Conservation (phyloP, 2,113 vertebrate species). For the Ceyx margarethae region DNA sequence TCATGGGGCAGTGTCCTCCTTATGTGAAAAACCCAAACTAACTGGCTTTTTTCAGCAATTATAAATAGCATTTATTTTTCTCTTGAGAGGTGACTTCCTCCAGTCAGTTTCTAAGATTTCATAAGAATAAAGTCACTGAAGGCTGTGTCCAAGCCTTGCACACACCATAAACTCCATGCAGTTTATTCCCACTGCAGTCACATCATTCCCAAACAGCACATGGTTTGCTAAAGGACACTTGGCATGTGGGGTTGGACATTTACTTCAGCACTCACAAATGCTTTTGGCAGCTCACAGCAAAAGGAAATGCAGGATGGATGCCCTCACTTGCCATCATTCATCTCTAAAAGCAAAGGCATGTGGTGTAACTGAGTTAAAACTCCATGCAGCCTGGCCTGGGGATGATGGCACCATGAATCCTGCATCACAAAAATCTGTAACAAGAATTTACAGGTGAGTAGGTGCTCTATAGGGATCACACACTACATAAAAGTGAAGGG, state of each 20-base stretch:
- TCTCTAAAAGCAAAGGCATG: not conserved
- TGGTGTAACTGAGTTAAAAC: not conserved
- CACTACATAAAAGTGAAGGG: not conserved
- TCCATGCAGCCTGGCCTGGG: not conserved
- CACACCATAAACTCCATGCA: not conserved
- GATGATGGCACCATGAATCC: too few relatives aligned
- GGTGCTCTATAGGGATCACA: not conserved
- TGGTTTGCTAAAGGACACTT: not conserved
- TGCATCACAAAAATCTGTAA: not conserved
- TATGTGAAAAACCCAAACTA: not conserved
- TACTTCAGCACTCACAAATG: not conserved
- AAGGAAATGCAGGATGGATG: not conserved
- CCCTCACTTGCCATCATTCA: not conserved
- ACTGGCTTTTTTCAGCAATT: not conserved
- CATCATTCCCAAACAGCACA: not conserved
- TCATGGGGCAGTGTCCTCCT: not conserved
- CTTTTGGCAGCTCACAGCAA: not conserved
- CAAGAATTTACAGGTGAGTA: not conserved
- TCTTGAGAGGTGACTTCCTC: not conserved
- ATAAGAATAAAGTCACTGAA: not conserved
- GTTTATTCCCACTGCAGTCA: not conserved
- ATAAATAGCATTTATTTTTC: not conserved
- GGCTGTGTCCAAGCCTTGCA: not conserved
- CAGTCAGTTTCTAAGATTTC: not conserved
- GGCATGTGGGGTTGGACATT: rapidly evolving